Evolutionary conservation across 2,888 invertebrate genomes (phyloP), one percentile per base, ranked within the genome.

Genomic region (Hesperia comma): DNA sequence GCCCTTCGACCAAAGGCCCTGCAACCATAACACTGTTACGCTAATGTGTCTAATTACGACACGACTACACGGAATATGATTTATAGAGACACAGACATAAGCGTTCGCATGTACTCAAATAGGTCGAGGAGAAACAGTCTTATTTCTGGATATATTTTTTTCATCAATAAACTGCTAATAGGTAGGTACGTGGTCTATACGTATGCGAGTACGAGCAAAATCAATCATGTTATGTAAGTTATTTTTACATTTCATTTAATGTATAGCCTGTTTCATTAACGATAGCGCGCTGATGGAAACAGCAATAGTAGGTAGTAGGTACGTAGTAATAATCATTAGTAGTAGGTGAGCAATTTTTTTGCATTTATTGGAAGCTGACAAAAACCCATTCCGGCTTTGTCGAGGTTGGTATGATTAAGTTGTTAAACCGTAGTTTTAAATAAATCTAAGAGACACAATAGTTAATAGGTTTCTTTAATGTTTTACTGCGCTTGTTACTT

Each of bases 41-140:
- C 75, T 78, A 80, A 81, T 71, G 70, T 71, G 73, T 73, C 77
- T 82, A 80, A 85, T 82, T 79, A 75, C 78, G 77, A 78, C 63
- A 26, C 32, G 21, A 63, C 40, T 40, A 57, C 49, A 63, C 40
- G 49, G 40, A 21, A 40, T 63, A 57, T 57, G 63, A 63, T 63
- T 57, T 51, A 57, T 63, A 49, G 15, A 33, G 21, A 26, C 26
- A 26, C 26, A 26, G 26, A 26, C 37, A 41, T n/a, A 58, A 57
- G 43, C 7, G 14, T 21, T 19, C 10, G 14, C 41, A 41, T 10
- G 17, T 0, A 2, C 8, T 15, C 56, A 58, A 37, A 33, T 51
- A 51, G 21, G 21, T 51, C 10, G 51, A 10, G 46, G 41, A 41
- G 41, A 41, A 14, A 15, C 43, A 15, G 37, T 37, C 10, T 37